Percentiles rank a stretch among this genome's conserved stretches.
Evolutionary conservation across 1,140 invertebrate genomes (phyloP).

Genomic region (Pogonomyrmex californicus): DNA sequence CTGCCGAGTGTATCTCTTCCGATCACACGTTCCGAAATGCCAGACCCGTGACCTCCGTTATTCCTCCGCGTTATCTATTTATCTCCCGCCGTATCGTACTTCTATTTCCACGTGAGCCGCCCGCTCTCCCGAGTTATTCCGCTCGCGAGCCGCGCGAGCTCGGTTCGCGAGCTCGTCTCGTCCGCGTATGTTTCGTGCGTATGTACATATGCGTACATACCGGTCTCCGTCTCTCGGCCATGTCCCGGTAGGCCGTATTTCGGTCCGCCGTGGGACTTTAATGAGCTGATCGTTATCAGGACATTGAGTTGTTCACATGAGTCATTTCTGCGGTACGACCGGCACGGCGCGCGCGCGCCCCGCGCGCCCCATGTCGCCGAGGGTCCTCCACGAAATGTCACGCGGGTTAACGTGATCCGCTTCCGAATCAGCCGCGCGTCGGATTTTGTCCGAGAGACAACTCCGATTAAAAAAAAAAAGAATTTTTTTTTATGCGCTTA

Average conservation of each 20-base stretch:
- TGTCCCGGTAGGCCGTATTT: slow-evolving; percentile 78
- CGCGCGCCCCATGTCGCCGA: neutral
- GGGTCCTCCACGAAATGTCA: slow-evolving; percentile 26
- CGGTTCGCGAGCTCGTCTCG: slow-evolving; percentile 65
- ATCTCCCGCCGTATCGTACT: slow-evolving; percentile 31
- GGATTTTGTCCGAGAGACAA: neutral
- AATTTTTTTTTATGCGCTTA: neutral
- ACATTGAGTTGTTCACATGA: slow-evolving; percentile 78
- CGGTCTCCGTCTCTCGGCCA: slow-evolving; percentile 71
- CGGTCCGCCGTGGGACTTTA: slow-evolving; percentile 78
- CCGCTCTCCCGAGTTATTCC: neutral
- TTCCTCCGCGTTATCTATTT: slow-evolving; percentile 55
- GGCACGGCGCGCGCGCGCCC: slow-evolving; percentile 21
- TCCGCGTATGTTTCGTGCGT: slow-evolving; percentile 5
- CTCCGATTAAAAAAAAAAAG: neutral
- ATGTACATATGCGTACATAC: neutral
- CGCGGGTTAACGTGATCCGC: slow-evolving; percentile 62
- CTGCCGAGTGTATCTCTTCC: slow-evolving; percentile 79
- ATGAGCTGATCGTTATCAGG: slow-evolving; percentile 85
- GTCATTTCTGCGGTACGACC: slow-evolving; percentile 77
- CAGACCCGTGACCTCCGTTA: slow-evolving; percentile 80
- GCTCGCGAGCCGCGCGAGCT: slow-evolving; percentile 64
- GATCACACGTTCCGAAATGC: slow-evolving; percentile 84
- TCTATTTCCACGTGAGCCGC: slow-evolving; percentile 30
- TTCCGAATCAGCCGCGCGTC: slow-evolving; percentile 22